Evolutionary conservation across 2,888 invertebrate genomes (phyloP), one percentile per base, ranked within the genome.

Genomic region (Ormyrus rosae): DNA sequence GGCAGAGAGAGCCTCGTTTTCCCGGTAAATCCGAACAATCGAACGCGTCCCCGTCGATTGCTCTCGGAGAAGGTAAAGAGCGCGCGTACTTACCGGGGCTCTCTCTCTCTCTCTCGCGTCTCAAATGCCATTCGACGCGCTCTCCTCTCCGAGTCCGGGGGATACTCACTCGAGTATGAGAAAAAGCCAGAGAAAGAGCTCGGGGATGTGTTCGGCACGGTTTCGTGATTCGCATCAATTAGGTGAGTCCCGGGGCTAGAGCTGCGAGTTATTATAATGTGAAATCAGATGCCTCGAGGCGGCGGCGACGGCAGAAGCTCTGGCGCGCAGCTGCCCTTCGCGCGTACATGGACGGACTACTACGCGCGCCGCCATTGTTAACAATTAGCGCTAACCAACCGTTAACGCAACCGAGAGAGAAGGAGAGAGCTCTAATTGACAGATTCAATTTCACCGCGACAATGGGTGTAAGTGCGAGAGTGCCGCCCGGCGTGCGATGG

Each of bases 401-500:
- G 90, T 91, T 89, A 90, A 90, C 87, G 86, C 84, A 34, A 86
- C 56, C 6, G 34, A 34, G 34, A 34, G 34, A 34, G 34, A 34
- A 3, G 2, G 34, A 3, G 46, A 34, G 45, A 48, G 55, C 50
- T 88, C 88, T 90, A 90, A 90, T 91, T 88, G 90, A 90, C 88
- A 90, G 88, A 90, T 90, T 90, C 88, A 87, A 90, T 90, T 90
- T 89, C 86, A 85, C 82, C 85, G 83, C 86, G 85, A 86, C 84
- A 85, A 85, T 85, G 80, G 81, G 19, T 46, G 55, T 67, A 72
- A 76, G 81, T 76, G 74, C 74, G 71, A 68, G 53, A 73, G 67
- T 51, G 8, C 46, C 51, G 19, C 6, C 51, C 5, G 45, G 50
- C 46, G 51, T 19, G 65, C 34, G 55, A 7, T 45, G 34, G n/a